Base-by-base conservation (phyloP, 2,113 vertebrate genomes). In the Gavia stellata region DNA sequence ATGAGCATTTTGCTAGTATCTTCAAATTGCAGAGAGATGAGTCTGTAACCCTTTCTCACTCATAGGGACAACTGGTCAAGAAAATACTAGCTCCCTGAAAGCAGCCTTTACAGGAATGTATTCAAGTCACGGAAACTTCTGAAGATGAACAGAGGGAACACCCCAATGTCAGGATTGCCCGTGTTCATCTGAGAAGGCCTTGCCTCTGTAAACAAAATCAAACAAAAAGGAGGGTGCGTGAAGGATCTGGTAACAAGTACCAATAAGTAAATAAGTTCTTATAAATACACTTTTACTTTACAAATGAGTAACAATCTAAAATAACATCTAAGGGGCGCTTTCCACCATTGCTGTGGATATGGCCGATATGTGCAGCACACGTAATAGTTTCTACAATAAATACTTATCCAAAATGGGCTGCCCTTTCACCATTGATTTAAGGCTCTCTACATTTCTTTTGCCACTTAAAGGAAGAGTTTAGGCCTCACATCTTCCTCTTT, bases 321-420 rank as follows among this genome's bases (percentile, higher is more conserved):
- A 40, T 24, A 59, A 49, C n/a, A 53, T 33, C 18, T 23, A 29
- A 75, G 25, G 16, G 26, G 1, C 3, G 3, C 34, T 88, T 75
- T 25, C 24, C 28, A 36, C 40, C 4, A 0, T 7, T 66, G 47
- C 70, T 75, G 62, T 47, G 33, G 49, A 12, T 33, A 8, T 29
- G 40, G 67, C 16, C 1, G 2, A 4, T 49, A 8, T 0, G 3
- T 83, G 58, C 26, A 16, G 23, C 20, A 10, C 29, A 26, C 0
- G 1, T 28, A 29, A 8, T 36, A 34, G 20, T 74, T 81, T 45
- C 44, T 42, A 4, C 18, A 31, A 12, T 18, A 56, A 92, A n/a
- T 28, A 23, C n/a, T 55, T 31, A 11, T 4, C 50, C 73, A 33
- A 62, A 63, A 25, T 23, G 47, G 33, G 18, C 14, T 82, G 38